Evolutionary conservation across 2,113 vertebrate species (phyloP).

Genomic region (Callopanchax toddi): DNA sequence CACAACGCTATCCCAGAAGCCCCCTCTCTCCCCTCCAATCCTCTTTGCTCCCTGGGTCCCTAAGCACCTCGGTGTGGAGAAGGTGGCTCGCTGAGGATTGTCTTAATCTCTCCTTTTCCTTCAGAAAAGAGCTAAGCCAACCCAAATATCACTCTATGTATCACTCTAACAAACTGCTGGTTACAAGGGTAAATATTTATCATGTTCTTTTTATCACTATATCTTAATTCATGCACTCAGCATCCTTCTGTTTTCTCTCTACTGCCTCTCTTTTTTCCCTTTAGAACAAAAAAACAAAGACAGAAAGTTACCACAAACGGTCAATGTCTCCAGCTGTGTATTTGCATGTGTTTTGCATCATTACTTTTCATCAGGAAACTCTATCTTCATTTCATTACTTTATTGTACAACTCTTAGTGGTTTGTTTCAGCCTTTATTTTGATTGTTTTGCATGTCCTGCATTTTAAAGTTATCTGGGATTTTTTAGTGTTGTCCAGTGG

Average conservation of each 20-base stretch:
- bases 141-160: constrained; percentile 78
- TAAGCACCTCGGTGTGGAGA: constrained; percentile 82
- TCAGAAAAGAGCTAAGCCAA: constrained; percentile 79
- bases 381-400: no score
- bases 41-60: constrained; percentile 82
- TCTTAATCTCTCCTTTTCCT: constrained; percentile 79
- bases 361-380: no score
- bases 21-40: constrained; percentile 75
- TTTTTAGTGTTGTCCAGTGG: no score
- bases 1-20: constrained; percentile 57
- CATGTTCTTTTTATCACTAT: constrained; percentile 34
- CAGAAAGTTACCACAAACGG: not conserved
- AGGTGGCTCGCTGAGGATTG: constrained; percentile 77
- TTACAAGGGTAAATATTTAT: constrained; percentile 75
- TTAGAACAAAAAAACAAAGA: not conserved
- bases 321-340: no score
- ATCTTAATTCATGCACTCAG: constrained; percentile 1
- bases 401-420: no score
- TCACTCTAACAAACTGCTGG: constrained; percentile 78
- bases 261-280: not conserved
- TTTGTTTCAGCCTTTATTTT: no score
- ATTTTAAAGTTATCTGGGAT: no score
- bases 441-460: no score
- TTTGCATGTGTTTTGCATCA: no score
- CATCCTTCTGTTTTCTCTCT: constrained; percentile 10